These are phyloP conservation scores for Leptura quadrifasciata DNA, from an alignment of 2,888 invertebrate genomes.

Conservation along the genomic window DNA sequence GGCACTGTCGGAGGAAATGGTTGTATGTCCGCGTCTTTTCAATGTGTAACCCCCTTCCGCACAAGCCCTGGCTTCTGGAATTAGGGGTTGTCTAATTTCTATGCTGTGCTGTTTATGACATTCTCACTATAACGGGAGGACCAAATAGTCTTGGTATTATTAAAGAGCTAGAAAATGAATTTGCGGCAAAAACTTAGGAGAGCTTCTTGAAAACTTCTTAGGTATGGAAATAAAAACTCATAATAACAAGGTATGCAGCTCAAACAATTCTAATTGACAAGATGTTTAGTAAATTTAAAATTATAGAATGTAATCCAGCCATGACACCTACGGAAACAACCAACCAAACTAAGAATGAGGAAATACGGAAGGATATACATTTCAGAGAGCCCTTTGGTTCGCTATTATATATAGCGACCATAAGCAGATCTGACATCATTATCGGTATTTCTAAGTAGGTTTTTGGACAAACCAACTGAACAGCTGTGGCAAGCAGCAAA, in stretches of 20 bases:
- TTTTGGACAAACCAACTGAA: constrained; percentile 47
- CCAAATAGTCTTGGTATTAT: constrained; percentile 6
- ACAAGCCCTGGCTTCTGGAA: too few relatives aligned
- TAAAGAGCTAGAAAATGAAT: constrained; percentile 36
- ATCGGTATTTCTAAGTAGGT: constrained; percentile 43
- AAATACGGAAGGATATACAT: constrained; percentile 43
- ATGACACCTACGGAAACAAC: constrained; percentile 52
- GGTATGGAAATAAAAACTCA: constrained; percentile 41
- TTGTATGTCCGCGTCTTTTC: too few relatives aligned
- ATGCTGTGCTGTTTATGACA: too few relatives aligned
- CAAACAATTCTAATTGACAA: constrained; percentile 42
- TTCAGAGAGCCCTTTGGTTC: constrained; percentile 49
- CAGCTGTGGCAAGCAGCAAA: too few relatives aligned
- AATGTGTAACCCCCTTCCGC: too few relatives aligned
- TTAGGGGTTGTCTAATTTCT: too few relatives aligned
- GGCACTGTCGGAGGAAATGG: too few relatives aligned
- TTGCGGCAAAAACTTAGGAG: constrained; percentile 48
- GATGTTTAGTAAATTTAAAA: constrained; percentile 48
- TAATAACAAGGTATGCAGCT: constrained; percentile 8
- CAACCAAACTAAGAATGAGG: constrained; percentile 40
- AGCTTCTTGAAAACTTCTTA: constrained; percentile 45
- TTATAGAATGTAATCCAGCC: constrained; percentile 48
- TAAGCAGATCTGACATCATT: constrained; percentile 48
- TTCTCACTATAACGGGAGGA: neutral
- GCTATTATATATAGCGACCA: constrained; percentile 46